phyloP scores from a whole-genome alignment of 1,140 invertebrate genomes.

The Microplitis mediator region DNA sequence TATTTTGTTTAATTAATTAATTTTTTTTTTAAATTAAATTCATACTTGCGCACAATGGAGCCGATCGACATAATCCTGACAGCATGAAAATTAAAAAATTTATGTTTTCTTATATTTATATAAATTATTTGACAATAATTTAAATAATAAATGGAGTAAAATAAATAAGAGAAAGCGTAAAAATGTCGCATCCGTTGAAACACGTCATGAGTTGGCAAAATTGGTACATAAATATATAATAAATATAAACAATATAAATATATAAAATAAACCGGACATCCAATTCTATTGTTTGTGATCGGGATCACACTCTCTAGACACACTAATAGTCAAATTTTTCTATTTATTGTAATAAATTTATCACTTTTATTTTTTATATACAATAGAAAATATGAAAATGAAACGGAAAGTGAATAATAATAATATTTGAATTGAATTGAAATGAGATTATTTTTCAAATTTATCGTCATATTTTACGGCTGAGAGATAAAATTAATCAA shows the following conservation, averaged over 20 bases:
- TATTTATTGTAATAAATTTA: neutral
- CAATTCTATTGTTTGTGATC: neutral
- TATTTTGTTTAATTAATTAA: conserved; percentile 16
- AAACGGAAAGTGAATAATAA: neutral
- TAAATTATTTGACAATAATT: neutral
- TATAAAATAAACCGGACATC: neutral
- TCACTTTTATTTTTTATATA: neutral
- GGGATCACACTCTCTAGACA: conserved; percentile 1
- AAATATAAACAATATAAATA: neutral
- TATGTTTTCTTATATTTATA: conserved; percentile 12
- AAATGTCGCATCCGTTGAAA: neutral
- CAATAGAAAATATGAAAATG: neutral
- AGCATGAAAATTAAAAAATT: conserved; percentile 60
- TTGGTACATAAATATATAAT: neutral
- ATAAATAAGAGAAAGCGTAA: neutral
- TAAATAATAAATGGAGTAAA: neutral
- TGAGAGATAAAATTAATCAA: neutral
- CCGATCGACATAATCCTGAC: conserved; percentile 82
- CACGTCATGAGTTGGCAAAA: neutral
- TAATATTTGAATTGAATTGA: too few species aligned
- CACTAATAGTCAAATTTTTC: conserved; percentile 24
- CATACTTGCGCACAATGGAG: conserved; percentile 81
- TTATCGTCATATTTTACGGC: neutral
- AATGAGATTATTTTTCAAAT: too few species aligned
- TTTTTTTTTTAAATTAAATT: conserved; percentile 29